Conservation (phyloP, 2,797 vertebrate genomes). For the Lutjanus campechanus region DNA sequence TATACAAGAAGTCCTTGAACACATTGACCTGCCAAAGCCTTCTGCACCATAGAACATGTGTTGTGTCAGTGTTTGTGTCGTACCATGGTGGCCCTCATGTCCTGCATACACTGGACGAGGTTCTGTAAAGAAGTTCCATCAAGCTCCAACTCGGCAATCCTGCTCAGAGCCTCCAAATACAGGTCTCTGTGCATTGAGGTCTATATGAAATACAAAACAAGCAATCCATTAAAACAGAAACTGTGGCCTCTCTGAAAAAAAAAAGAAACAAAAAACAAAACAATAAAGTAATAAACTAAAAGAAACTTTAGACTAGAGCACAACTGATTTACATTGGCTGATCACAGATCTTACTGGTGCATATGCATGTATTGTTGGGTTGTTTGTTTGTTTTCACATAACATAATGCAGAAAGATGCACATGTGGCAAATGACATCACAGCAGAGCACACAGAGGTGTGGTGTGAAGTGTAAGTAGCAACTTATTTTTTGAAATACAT, state of each 20-base stretch:
- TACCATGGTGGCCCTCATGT: conserved; percentile 75
- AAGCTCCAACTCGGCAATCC: conserved; percentile 79
- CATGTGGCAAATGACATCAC: no score
- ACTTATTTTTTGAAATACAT: no score
- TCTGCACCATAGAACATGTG: not conserved
- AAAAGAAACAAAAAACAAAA: no score
- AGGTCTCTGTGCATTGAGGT: conserved; percentile 83
- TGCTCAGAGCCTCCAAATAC: conserved; percentile 79
- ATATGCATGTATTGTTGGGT: no score
- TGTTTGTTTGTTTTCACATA: no score
- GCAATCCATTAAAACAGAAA: not conserved
- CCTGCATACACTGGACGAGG: conserved; percentile 77
- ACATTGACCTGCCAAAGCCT: not conserved
- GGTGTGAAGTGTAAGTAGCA: no score
- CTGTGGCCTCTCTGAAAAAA: not conserved
- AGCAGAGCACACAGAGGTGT: no score
- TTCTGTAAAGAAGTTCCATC: conserved; percentile 69
- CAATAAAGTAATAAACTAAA: not conserved
- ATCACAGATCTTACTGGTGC: no score
- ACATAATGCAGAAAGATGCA: no score
- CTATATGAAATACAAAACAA: conserved; percentile 63
- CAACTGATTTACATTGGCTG: no score
- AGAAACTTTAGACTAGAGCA: not conserved
- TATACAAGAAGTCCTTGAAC: not conserved
- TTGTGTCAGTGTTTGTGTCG: conserved; percentile 34